phyloP scores from a whole-genome alignment of 37 sponge, comb jelly and placozoan species.

The Tethya wilhelma region DNA sequence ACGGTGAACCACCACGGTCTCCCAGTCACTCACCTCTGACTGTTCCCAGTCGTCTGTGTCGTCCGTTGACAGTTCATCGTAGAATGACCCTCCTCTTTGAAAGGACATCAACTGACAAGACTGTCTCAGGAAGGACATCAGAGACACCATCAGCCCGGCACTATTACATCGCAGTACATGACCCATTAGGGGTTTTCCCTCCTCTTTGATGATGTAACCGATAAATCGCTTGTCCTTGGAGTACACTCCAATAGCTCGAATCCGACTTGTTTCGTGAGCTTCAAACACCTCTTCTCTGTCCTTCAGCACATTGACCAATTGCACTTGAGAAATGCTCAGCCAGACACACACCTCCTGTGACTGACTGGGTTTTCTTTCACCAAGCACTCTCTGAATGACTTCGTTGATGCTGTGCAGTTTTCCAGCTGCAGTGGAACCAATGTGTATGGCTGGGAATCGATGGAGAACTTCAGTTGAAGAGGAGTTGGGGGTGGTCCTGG shows the following conservation, averaged over 20 bases:
- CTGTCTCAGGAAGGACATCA: conserved; percentile 45
- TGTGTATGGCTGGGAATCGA: conserved; percentile 37
- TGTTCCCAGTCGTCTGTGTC: conserved; percentile 36
- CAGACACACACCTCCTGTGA: conserved; percentile 28
- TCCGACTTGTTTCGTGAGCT: conserved; percentile 46
- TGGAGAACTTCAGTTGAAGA: conserved; percentile 32
- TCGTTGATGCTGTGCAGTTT: conserved; percentile 35
- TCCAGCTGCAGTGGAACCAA: conserved; percentile 33
- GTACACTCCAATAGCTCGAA: conserved; percentile 52
- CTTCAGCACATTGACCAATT: conserved; percentile 8
- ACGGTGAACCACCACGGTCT: too few species aligned
- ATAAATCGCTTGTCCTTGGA: conserved; percentile 48
- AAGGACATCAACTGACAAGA: conserved; percentile 53
- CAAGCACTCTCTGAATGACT: conserved; percentile 41
- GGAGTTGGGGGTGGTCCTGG: not conserved
- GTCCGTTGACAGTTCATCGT: conserved; percentile 49
- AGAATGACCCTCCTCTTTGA: conserved; percentile 57
- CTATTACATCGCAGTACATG: conserved; percentile 62
- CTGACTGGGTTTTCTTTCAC: conserved; percentile 23
- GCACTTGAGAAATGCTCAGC: conserved; percentile 47
- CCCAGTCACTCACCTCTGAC: too few species aligned
- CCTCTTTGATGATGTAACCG: conserved; percentile 65
- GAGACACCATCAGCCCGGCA: conserved; percentile 47
- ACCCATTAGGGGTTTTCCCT: conserved; percentile 44
- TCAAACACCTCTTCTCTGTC: not conserved